Percentiles rank a stretch among this genome's conserved stretches.
phyloP scores from a whole-genome alignment of 1,140 invertebrate genomes.

The Anastrepha ludens region DNA sequence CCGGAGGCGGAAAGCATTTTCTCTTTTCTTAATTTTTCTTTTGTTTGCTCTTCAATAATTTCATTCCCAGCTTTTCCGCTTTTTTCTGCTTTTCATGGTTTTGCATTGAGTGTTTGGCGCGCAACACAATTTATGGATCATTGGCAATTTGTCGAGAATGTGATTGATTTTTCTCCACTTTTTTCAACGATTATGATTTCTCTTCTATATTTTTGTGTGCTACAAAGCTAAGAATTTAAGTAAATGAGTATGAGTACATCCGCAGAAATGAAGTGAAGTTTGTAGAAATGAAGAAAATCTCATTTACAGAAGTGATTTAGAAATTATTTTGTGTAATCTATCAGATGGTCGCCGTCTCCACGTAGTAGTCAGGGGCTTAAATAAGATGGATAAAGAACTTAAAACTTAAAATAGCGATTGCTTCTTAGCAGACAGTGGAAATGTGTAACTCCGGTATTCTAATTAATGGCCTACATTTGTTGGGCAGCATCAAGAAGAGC shows the following conservation, averaged over 20 bases:
- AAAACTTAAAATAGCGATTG: no score
- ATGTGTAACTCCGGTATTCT: no score
- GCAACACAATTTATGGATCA: slow-evolving; percentile 17
- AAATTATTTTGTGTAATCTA: not conserved
- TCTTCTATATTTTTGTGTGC: not conserved
- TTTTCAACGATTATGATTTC: not conserved
- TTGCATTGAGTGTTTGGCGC: not conserved
- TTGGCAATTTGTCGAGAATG: slow-evolving; percentile 44
- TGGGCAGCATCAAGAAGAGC: no score
- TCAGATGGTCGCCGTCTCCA: no score
- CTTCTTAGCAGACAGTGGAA: no score
- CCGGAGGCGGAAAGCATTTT: not conserved
- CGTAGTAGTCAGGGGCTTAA: no score
- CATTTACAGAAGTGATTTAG: not conserved
- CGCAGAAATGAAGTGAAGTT: not conserved
- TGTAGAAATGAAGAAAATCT: not conserved
- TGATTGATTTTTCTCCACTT: slow-evolving; percentile 49
- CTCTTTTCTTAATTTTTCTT: not conserved
- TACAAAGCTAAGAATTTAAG: not conserved
- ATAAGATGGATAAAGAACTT: no score
- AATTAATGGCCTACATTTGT: no score
- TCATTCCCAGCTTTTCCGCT: not conserved
- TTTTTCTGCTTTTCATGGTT: not conserved
- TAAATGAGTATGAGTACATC: not conserved
- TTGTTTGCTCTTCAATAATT: not conserved